These are phyloP conservation scores for Odocoileus virginianus DNA, from an alignment of 2,113 vertebrate genomes.

Conservation along the genomic window DNA sequence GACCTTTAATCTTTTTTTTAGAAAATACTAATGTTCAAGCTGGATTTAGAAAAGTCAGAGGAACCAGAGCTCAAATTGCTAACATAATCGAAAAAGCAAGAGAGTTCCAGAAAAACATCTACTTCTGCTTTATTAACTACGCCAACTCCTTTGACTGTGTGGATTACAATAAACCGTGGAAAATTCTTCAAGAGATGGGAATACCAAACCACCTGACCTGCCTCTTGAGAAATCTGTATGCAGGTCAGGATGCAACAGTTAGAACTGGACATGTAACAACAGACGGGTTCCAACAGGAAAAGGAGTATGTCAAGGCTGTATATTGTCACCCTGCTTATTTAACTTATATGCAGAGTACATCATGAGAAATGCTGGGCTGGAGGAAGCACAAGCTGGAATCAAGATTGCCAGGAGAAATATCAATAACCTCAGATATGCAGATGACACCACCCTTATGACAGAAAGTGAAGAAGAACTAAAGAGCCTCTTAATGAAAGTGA, in stretches of 20 bases:
- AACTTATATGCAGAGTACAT: background rate
- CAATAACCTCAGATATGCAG: background rate
- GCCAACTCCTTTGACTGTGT: background rate
- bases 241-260: background rate
- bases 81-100: background rate
- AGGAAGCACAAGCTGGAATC: background rate
- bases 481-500: background rate
- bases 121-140: background rate
- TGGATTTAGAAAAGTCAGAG: background rate
- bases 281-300: background rate
- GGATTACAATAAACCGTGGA: background rate
- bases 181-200: background rate
- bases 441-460: background rate
- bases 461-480: background rate
- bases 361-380: background rate
- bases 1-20: slow-evolving; percentile 63
- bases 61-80: background rate
- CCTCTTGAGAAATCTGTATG: background rate
- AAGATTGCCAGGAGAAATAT: background rate
- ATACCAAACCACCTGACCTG: background rate
- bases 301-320: background rate
- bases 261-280: background rate
- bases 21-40: background rate
- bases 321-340: background rate
- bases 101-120: background rate